Percentiles rank a stretch among this genome's conserved stretches.
Conservation (phyloP, 2,797 vertebrate species). For the Alosa sapidissima region DNA sequence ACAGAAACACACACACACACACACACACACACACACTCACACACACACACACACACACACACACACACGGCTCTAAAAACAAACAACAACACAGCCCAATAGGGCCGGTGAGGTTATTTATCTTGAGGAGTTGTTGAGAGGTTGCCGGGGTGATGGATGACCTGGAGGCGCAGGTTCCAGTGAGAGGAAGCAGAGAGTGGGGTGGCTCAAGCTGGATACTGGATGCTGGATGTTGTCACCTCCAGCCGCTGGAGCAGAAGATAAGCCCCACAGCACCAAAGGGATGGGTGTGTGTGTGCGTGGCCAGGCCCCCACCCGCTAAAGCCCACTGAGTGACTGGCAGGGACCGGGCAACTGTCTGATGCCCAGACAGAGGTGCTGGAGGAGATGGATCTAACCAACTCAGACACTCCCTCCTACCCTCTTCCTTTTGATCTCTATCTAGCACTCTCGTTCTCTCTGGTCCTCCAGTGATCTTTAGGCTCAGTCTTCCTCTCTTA, state of each 20-base stretch:
- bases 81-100: neutral
- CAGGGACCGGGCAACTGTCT: slow-evolving; percentile 25
- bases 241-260: slow-evolving; percentile 42
- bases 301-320: slow-evolving; percentile 28
- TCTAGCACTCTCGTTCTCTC: slow-evolving; percentile 31
- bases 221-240: slow-evolving; percentile 41
- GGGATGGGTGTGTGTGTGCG: neutral
- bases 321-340: neutral
- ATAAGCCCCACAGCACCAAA: slow-evolving; percentile 43
- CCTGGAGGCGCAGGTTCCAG: neutral
- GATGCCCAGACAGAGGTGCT: slow-evolving; percentile 11
- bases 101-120: neutral
- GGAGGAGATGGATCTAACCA: neutral
- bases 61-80: neutral
- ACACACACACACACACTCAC: neutral
- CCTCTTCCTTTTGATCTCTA: neutral
- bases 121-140: slow-evolving; percentile 14
- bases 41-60: neutral
- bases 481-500: neutral
- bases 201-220: slow-evolving; percentile 28
- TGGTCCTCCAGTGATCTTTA: neutral
- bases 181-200: neutral
- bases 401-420: slow-evolving; percentile 29
- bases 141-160: slow-evolving; percentile 14
- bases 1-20: neutral